These are phyloP conservation scores for Phania funesta DNA, from an alignment of 2,888 invertebrate species.

Conservation along the genomic window DNA sequence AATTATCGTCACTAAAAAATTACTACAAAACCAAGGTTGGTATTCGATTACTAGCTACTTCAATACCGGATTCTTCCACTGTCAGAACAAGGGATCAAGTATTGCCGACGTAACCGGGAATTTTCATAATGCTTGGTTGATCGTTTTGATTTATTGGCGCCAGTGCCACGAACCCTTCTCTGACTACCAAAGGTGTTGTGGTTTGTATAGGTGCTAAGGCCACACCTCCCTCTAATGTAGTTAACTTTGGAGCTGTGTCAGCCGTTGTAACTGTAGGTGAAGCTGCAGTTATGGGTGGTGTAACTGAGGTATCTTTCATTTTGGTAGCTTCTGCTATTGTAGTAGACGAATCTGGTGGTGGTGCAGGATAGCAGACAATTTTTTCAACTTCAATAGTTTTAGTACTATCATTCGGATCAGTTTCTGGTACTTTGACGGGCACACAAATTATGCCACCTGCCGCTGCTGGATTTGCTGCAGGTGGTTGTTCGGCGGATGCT, in stretches of 20 bases:
- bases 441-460: slow-evolving; percentile 76
- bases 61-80: slow-evolving; percentile 70
- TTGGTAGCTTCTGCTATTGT: not conserved
- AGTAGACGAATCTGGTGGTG: slow-evolving; percentile 71
- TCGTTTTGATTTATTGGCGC: slow-evolving; percentile 69
- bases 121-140: slow-evolving; percentile 73
- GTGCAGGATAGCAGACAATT: slow-evolving; percentile 78
- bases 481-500: slow-evolving; percentile 30
- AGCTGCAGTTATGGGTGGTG: not conserved
- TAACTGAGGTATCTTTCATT: slow-evolving; percentile 7
- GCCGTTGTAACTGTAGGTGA: slow-evolving; percentile 57
- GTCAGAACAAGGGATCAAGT: slow-evolving; percentile 69
- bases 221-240: slow-evolving; percentile 47
- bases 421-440: slow-evolving; percentile 76
- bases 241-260: not conserved
- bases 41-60: slow-evolving; percentile 54
- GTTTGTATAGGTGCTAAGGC: slow-evolving; percentile 72
- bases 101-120: slow-evolving; percentile 71
- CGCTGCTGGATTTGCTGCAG: slow-evolving; percentile 54
- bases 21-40: too few species aligned
- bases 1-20: too few species aligned
- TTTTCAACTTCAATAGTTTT: slow-evolving; percentile 77
- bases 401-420: slow-evolving; percentile 76
- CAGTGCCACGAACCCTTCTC: slow-evolving; percentile 72
- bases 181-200: slow-evolving; percentile 70